Evolutionary conservation across 1,140 invertebrate species (phyloP).

Genomic region (Cydia strobilella): DNA sequence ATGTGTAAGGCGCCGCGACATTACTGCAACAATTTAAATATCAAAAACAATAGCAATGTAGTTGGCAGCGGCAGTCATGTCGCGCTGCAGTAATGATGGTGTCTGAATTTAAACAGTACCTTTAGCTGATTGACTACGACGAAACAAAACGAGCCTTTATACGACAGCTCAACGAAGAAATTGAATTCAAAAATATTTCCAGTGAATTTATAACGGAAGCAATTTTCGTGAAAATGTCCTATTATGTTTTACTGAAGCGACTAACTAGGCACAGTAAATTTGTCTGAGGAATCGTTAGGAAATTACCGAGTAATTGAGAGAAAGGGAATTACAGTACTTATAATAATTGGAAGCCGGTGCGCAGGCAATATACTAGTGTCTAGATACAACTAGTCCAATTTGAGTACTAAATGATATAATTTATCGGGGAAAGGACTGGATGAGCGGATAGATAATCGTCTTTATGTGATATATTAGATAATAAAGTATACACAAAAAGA

Average conservation of each 20-base stretch:
- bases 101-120: not conserved
- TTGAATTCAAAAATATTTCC: conserved; percentile 1
- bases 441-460: too few relatives aligned
- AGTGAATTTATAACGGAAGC: not conserved
- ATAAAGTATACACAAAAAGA: too few relatives aligned
- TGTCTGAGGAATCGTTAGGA: not conserved
- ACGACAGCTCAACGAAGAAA: not conserved
- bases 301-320: not conserved
- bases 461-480: too few relatives aligned
- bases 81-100: too few relatives aligned
- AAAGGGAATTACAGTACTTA: conserved; percentile 23
- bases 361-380: not conserved
- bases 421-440: not conserved
- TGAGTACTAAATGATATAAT: not conserved
- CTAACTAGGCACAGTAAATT: conserved; percentile 8
- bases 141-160: conserved; percentile 1
- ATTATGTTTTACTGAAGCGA: conserved; percentile 24
- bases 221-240: conserved; percentile 8
- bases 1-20: too few relatives aligned
- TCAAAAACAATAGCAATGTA: too few relatives aligned
- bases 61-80: too few relatives aligned
- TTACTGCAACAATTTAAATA: too few relatives aligned
- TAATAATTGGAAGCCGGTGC: not conserved
- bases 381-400: not conserved
- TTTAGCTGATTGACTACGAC: not conserved